Base-by-base conservation (phyloP, 1,140 invertebrate species). In the Chrysopa pallens region DNA sequence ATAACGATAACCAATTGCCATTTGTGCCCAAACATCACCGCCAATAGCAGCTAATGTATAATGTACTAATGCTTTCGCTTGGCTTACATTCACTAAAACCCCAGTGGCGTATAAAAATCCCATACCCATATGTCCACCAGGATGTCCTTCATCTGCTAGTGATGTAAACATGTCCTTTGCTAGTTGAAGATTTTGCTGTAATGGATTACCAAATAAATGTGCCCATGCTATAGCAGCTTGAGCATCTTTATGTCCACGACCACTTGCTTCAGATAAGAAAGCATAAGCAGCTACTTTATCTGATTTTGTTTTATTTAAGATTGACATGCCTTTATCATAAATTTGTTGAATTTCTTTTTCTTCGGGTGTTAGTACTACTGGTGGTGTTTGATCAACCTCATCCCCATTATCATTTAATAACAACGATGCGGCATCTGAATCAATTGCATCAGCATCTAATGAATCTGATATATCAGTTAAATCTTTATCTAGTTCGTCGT, bases 31-130 rank as follows among this genome's bases (percentile, higher is more conserved):
- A 8, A 80, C 76, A 60, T 89, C 88, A 42, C 86, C 90, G 1
- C 85, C 90, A 4, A 95, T 59, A 12, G 93, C 85, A 28, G 80
- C 84, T 56, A 93, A 74, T 6, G 86, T 91, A 55, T 93, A 92
- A 65, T 97, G 88, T 0, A 97, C 69, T 9, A 98, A 58, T 4
- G 93, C 88, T 60, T 80, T 77, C 1, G 84, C 76, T 61, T 93
- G 88, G 48, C 84, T 92, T 1, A 87, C 80, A 54, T 88, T 83
- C 1, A 88, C 76, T 6, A 71, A 68, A 11, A 94, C 70, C 7
- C 93, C 94, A 42, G 80, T 79, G 14, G 89, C 84, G 63, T 94
- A 83, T 38, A 96, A 64, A 59, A 94, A 90, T 14, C 83, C 89
- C 36, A 48, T 49, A 52, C 52, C 88, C 71, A 89, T 80, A 63